These are phyloP conservation scores for Heliconius hewitsoni DNA, from an alignment of 1,140 invertebrate genomes.

Conservation along the genomic window DNA sequence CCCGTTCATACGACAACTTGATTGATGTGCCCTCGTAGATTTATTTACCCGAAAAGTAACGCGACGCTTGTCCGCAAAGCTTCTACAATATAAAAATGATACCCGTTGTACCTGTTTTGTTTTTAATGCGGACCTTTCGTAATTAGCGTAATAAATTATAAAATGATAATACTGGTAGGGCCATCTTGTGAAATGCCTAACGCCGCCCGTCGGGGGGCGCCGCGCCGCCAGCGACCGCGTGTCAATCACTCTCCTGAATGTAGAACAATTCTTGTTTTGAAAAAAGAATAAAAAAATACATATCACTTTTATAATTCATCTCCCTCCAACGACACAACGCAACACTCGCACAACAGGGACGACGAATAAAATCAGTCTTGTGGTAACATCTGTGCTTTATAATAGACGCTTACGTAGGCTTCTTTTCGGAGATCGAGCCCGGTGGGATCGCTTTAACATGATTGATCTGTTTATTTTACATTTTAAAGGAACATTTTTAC, in stretches of 20 bases:
- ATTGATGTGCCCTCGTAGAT: slow-evolving; percentile 78
- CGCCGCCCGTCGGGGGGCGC: slow-evolving; percentile 71
- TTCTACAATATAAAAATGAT: slow-evolving; percentile 60
- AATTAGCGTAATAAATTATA: slow-evolving; percentile 81
- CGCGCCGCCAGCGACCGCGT: slow-evolving; percentile 72
- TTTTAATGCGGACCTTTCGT: slow-evolving; percentile 75
- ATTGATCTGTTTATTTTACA: slow-evolving; percentile 82
- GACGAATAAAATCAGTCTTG: slow-evolving; percentile 63
- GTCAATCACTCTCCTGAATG: slow-evolving; percentile 78
- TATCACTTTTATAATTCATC: slow-evolving; percentile 73
- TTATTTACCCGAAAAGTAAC: slow-evolving; percentile 76
- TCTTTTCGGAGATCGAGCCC: slow-evolving; percentile 79
- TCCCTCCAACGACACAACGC: slow-evolving; percentile 43
- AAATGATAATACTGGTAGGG: slow-evolving; percentile 79
- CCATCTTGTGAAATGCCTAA: slow-evolving; percentile 76
- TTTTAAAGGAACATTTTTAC: slow-evolving; percentile 82
- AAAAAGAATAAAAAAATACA: slow-evolving; percentile 74
- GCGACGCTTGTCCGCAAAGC: slow-evolving; percentile 71
- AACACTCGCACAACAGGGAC: slow-evolving; percentile 51
- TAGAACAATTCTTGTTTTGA: slow-evolving; percentile 80
- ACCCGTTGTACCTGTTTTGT: slow-evolving; percentile 68
- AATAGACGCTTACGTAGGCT: slow-evolving; percentile 80
- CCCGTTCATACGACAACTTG: slow-evolving; percentile 76
- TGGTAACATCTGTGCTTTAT: slow-evolving; percentile 79
- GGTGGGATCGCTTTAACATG: slow-evolving; percentile 80